Evolutionary conservation across 2,888 invertebrate genomes (phyloP).

Genomic region (Caenorhabditis wallacei): DNA sequence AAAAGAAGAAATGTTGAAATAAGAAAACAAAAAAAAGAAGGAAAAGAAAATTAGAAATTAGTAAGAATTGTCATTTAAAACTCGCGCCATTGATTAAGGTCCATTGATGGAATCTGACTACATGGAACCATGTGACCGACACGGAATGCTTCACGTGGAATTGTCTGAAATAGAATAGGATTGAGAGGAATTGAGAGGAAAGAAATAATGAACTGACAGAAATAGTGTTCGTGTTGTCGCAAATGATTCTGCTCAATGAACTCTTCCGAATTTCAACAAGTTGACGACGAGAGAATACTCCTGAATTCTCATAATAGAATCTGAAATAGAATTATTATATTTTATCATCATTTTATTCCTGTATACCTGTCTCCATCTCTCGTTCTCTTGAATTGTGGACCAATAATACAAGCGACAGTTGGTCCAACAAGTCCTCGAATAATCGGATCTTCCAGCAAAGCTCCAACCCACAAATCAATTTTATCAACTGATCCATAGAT

Average conservation of each 20-base stretch:
- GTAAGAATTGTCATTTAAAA: constrained; percentile 29
- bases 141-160: constrained; percentile 82
- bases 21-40: constrained; percentile 28
- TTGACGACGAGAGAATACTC: constrained; percentile 86
- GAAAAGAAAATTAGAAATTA: neutral
- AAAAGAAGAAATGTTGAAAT: constrained; percentile 54
- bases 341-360: neutral
- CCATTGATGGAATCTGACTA: constrained; percentile 81
- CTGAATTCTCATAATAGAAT: constrained; percentile 85
- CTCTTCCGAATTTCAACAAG: constrained; percentile 90
- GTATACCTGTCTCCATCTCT: constrained; percentile 84
- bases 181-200: neutral
- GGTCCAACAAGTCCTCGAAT: constrained; percentile 85
- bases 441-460: constrained; percentile 84
- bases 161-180: constrained; percentile 64
- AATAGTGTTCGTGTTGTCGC: constrained; percentile 91
- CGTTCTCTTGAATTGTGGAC: constrained; percentile 85
- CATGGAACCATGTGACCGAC: constrained; percentile 80
- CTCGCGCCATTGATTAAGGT: constrained; percentile 81
- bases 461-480: constrained; percentile 85
- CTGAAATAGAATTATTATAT: constrained; percentile 69
- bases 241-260: constrained; percentile 91
- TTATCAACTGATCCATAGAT: constrained; percentile 75
- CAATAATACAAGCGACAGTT: constrained; percentile 85
- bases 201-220: constrained; percentile 51